Base-by-base conservation (phyloP, 2,797 vertebrate genomes). In the Cetoscarus ocellatus region DNA sequence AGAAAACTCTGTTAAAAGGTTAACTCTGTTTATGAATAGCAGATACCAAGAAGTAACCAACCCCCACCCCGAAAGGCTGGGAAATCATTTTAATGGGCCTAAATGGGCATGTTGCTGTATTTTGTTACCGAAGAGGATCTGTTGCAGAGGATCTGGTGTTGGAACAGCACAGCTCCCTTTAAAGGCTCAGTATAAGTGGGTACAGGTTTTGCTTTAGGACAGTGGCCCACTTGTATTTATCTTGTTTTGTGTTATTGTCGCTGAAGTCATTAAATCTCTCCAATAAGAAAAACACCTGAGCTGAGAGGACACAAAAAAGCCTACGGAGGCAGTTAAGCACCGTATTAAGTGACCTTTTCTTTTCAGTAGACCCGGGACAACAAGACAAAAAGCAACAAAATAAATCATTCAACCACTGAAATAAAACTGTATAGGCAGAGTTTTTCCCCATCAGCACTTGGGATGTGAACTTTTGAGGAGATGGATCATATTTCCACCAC, bases 351-450 rank as follows among this genome's bases (percentile, higher is more conserved):
- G 86, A 55, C 66, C 66, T 59, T 79, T 53, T 83, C 77, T 83
- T 84, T 83, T 80, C 47, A 35, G 13, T 50, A 72, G 45, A 67
- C 53, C 53, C 86, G 18, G 58, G 48, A 73, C 70, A 80, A 76
- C 48, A 14, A 38, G 48, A 88, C 77, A 88, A 79, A 83, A 69
- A 63, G 39, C 38, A 58, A 62, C 57, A 54, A 52, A 77, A 88
- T 87, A 70, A 90, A 91, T 89, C 75, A 77, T 59, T 61, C 74
- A 58, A 27, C 67, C 67, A 69, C 70, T 90, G 78, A 90, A 75
- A 38, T 17, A 50, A 39, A 79, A 77, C 77, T 69, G 75, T 64
- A 79, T 65, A 75, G 54, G 74, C 79, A 61, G 49, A 74, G 75
- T 43, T 53, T n/a, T 68, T 52, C 35, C 7, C 63, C 68, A 77